Conservation (phyloP, 1,140 invertebrate genomes). For the Glossosoma conforme region DNA sequence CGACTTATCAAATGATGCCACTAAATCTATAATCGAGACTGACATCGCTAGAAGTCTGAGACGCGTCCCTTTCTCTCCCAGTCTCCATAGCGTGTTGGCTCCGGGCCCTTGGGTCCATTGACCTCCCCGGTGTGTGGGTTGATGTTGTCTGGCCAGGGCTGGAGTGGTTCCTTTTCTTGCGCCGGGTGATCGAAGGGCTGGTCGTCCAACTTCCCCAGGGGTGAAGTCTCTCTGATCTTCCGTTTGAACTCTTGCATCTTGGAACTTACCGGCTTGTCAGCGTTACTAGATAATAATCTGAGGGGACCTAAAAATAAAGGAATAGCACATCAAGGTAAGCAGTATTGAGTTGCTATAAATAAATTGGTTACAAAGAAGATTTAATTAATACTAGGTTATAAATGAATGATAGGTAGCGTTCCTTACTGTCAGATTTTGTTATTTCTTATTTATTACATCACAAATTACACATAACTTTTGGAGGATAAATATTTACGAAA, state of each 20-base stretch:
- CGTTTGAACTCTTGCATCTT: conserved; percentile 29
- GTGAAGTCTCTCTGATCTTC: conserved; percentile 50
- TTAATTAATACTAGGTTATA: too few species aligned
- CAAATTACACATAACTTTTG: too few species aligned
- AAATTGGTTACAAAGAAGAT: too few species aligned
- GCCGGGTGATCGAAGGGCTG: conserved; percentile 62
- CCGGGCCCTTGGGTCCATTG: conserved; percentile 91
- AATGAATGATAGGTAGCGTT: too few species aligned
- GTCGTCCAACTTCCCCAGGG: conserved; percentile 54
- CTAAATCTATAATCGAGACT: too few species aligned
- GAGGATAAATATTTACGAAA: too few species aligned
- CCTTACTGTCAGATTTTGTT: too few species aligned
- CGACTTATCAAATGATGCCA: too few species aligned
- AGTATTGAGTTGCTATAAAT: too few species aligned
- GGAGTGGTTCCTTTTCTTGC: conserved; percentile 80
- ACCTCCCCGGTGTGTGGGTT: conserved; percentile 94
- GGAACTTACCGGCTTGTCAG: conserved; percentile 25
- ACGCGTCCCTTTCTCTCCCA: conserved; percentile 99
- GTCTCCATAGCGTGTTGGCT: conserved; percentile 98
- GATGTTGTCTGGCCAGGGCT: conserved; percentile 78
- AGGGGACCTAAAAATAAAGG: too few species aligned
- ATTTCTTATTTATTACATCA: too few species aligned
- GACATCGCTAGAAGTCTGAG: conserved; percentile 92
- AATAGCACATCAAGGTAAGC: too few species aligned
- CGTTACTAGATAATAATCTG: conserved; percentile 3